Base-by-base conservation (phyloP, 2,797 vertebrate genomes). In the Platyrinchus mystaceus region DNA sequence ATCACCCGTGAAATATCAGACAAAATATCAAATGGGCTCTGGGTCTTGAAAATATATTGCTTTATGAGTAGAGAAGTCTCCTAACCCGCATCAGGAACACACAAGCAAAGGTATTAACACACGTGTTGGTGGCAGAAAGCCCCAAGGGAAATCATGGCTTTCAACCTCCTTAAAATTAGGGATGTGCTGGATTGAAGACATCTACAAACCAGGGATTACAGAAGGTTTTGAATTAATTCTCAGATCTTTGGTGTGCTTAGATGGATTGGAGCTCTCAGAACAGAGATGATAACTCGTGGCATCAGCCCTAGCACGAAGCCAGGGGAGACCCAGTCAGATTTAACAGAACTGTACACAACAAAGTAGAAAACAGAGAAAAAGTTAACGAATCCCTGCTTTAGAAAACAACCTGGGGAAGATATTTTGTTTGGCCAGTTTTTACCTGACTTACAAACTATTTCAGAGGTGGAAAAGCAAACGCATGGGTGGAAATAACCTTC, bases 391-490 rank as follows among this genome's bases (percentile, higher is more conserved):
- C 47, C 28, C 43, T 66, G n/a, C 56, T 89, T 47, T 3, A 77
- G 43, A 71, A 94, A 95, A 76, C 50, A 93, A 30, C 69, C 43
- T 8, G 12, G 6, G 53, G 64, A 87, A 94, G 79, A 4, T 92
- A 46, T 96, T 96, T 94, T 64, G 7, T 70, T 91, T 96, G 89
- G 83, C 69, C 36, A 1, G 3, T 15, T 59, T 92, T 79, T 56
- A 23, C 30, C 89, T 82, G 77, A 60, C 83, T 94, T 88, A 34
- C 69, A 75, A 91, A 94, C 32, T 76, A 55, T 91, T 94, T 91
- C 44, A 88, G 84, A 74, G 66, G 63, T 82, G 92, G 87, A 94
- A 94, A 95, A 94, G 67, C 76, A 80, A 85, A 84, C 1, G 0
- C 46, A 62, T 15, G n/a, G 71, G 21, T 43, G 47, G 84, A 90